Evolutionary conservation across 2,797 vertebrate genomes (phyloP), one percentile per base, ranked within the genome.

Genomic region (Chloroceryle inda): DNA sequence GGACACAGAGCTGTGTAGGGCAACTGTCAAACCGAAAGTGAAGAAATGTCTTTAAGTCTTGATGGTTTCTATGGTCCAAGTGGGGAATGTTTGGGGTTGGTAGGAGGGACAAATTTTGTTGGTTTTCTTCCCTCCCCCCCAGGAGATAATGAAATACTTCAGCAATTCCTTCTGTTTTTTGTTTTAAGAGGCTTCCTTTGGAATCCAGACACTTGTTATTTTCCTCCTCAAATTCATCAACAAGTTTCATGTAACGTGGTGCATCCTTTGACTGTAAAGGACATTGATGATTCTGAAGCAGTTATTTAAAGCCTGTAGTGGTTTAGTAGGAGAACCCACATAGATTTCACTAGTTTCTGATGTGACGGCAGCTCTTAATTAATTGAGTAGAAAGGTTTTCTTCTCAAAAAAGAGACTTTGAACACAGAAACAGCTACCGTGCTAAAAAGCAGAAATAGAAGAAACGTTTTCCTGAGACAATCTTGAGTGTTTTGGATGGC

Each of bases 341-440:
- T 69, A 75, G 73, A 83, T 94, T 79, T 97, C 77, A 58, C 83
- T 96, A 74, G 42, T 68, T 91, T 96, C 79, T 97, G 81, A 90
- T 95, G 74, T 87, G 93, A 93, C 87, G 93, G 89, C 92, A 95
- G 59, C 66, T 96, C 95, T 97, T 59, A 66, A 94, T 95, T 85
- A 95, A 90, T 95, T 93, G 78, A 84, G 42, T 85, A 91, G 50
- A 84, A 86, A 88, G 58, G 9, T 88, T 97, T 97, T 84, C 47
- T 92, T 95, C 92, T 96, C 31, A 11, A 90, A 67, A 79, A 74
- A 78, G 61, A 84, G 58, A 90, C 74, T 92, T 62, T 84, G 50
- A 88, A 79, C 50, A 58, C 53, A 85, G 69, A 86, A 91, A 87
- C 63, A 80, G 26, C 72, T 90, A 88, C 40, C 74, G 50, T 75